Conservation (phyloP, 2,888 invertebrate species). For the Drosophila percnosoma region DNA sequence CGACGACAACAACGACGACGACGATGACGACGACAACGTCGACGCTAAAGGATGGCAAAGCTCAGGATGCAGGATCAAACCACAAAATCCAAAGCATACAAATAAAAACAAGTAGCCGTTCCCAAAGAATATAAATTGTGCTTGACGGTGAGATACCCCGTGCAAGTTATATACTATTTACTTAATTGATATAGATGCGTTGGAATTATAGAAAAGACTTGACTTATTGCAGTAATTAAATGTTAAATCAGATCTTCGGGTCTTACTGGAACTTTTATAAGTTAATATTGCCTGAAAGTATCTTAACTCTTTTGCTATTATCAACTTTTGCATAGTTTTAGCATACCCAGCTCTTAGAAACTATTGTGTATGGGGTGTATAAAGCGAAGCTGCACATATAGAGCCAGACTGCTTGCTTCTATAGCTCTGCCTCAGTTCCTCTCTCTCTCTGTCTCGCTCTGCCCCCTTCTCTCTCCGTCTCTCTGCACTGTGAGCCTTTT, state of each 20-base stretch:
- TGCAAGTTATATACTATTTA: not conserved
- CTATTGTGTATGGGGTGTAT: slow-evolving; percentile 36
- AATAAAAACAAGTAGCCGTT: slow-evolving; percentile 58
- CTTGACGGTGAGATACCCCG: slow-evolving; percentile 12
- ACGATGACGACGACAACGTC: slow-evolving; percentile 38
- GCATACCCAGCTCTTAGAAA: not conserved
- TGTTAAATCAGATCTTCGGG: not conserved
- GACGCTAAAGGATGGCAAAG: slow-evolving; percentile 68
- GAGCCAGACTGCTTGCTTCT: slow-evolving; percentile 26
- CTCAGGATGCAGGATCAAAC: slow-evolving; percentile 81
- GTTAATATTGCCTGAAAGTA: not conserved
- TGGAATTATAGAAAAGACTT: not conserved
- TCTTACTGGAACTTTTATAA: not conserved
- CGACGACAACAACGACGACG: slow-evolving; percentile 47
- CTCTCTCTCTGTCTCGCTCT: not conserved
- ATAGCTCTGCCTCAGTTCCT: slow-evolving; percentile 1
- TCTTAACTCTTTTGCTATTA: not conserved
- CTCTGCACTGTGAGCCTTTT: slow-evolving; percentile 38
- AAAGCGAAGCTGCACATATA: slow-evolving; percentile 54
- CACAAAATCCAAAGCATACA: slow-evolving; percentile 81
- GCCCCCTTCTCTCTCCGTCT: not conserved
- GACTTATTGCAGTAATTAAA: not conserved
- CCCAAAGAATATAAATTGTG: not conserved
- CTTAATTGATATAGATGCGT: not conserved
- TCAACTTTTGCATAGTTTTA: not conserved